Percentiles rank a stretch among this genome's conserved stretches.
Conservation (phyloP, 37 sponge, comb jelly and placozoan genomes). For the Beroe forskalii region DNA sequence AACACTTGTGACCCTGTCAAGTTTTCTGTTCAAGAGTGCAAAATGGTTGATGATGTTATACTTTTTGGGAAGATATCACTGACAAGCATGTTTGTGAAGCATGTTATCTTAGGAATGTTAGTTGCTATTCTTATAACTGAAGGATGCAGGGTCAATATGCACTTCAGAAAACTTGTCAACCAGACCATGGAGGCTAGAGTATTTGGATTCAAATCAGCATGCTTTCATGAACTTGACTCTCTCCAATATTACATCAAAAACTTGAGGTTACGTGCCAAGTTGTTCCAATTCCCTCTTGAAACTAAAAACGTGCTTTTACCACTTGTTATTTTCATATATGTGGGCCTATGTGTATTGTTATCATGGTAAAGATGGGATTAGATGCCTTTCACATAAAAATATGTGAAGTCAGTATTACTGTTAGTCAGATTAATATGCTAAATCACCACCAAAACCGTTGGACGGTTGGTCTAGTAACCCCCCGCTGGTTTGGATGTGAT, state of each 20-base stretch:
- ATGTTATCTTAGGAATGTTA: not conserved
- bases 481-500: too few species aligned
- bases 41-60: not conserved
- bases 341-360: slow-evolving; percentile 28
- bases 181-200: slow-evolving; percentile 52
- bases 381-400: too few species aligned
- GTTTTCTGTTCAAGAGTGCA: slow-evolving; percentile 11
- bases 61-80: slow-evolving; percentile 7
- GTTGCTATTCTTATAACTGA: not conserved
- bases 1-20: not conserved
- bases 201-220: slow-evolving; percentile 54
- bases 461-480: too few species aligned
- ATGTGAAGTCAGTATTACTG: too few species aligned
- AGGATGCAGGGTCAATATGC: slow-evolving; percentile 45
- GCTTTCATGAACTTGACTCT: slow-evolving; percentile 62
- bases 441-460: too few species aligned
- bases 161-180: slow-evolving; percentile 31
- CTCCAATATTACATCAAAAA: slow-evolving; percentile 41
- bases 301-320: slow-evolving; percentile 7
- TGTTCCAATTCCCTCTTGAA: slow-evolving; percentile 62
- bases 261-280: slow-evolving; percentile 30
- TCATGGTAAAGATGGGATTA: not conserved
- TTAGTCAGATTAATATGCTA: too few species aligned
- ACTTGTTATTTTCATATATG: not conserved
- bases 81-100: slow-evolving; percentile 51